Conservation (phyloP, 1,140 invertebrate genomes). For the Sitodiplosis mosellana region DNA sequence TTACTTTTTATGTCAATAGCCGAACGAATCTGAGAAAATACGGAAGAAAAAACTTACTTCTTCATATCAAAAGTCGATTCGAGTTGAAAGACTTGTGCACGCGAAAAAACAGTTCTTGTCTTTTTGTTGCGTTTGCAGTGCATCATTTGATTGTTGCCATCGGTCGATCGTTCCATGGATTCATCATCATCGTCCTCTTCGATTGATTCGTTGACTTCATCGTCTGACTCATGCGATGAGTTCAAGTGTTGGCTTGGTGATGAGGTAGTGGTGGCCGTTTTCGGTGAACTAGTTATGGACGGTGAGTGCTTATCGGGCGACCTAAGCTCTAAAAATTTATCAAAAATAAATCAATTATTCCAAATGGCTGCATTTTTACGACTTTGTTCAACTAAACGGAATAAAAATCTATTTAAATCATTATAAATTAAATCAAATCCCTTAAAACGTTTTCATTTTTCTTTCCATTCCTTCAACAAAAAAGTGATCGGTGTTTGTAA, state of each 20-base stretch:
- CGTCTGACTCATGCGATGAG: conserved; percentile 43
- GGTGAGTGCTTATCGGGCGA: conserved; percentile 25
- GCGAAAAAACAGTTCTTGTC: conserved; percentile 91
- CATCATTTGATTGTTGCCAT: conserved; percentile 20
- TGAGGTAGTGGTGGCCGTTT: conserved; percentile 16
- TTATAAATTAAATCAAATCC: too few species aligned
- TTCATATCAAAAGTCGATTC: conserved; percentile 98
- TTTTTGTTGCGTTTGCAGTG: conserved; percentile 83
- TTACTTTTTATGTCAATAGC: too few species aligned
- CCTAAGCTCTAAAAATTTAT: conserved; percentile 38
- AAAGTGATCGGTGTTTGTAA: too few species aligned
- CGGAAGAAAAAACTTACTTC: conserved; percentile 23
- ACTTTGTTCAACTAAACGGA: too few species aligned
- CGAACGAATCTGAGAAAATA: too few species aligned
- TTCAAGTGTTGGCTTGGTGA: conserved; percentile 29
- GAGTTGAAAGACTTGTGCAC: conserved; percentile 87
- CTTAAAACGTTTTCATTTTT: too few species aligned
- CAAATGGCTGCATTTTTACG: too few species aligned
- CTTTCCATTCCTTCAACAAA: too few species aligned
- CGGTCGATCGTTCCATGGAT: conserved; percentile 31
- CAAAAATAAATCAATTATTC: conserved; percentile 30
- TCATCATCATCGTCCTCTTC: conserved; percentile 36
- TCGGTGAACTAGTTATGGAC: conserved; percentile 15
- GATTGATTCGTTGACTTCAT: conserved; percentile 31
- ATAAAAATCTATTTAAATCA: too few species aligned